Conservation (phyloP, 2,797 vertebrate species). For the Pelodytes ibericus region DNA sequence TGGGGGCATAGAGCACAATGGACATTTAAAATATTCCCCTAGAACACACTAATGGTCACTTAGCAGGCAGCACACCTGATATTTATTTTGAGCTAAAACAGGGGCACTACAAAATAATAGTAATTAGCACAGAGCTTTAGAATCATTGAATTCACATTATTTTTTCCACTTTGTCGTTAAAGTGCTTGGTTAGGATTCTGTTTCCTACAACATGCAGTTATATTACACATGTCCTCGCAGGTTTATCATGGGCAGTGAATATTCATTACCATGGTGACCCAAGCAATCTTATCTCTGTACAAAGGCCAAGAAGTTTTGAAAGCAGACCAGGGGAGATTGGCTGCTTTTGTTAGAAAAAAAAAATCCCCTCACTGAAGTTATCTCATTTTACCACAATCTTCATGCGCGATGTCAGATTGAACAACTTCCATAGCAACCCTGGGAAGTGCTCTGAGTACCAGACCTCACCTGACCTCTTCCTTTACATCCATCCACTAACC, state of each 20-base stretch:
- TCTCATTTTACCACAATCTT: constrained; percentile 46
- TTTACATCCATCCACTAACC: constrained; percentile 22
- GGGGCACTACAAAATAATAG: too few relatives aligned
- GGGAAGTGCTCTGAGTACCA: constrained; percentile 28
- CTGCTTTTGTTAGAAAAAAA: constrained; percentile 33
- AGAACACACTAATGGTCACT: too few relatives aligned
- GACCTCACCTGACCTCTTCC: constrained; percentile 44
- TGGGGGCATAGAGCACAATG: too few relatives aligned
- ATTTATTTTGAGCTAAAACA: too few relatives aligned
- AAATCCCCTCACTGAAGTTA: constrained; percentile 28
- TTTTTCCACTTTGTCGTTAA: neutral
- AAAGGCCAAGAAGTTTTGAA: constrained; percentile 40
- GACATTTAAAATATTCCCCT: too few relatives aligned
- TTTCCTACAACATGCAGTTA: constrained; percentile 1
- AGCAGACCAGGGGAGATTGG: constrained; percentile 25
- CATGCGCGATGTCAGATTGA: constrained; percentile 43
- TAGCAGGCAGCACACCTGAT: too few relatives aligned
- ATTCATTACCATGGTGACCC: constrained; percentile 52
- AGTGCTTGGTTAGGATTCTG: neutral
- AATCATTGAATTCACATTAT: neutral
- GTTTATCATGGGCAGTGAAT: constrained; percentile 39
- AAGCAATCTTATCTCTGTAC: constrained; percentile 33
- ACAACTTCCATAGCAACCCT: constrained; percentile 53
- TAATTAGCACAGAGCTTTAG: too few relatives aligned
- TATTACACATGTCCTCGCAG: constrained; percentile 22